These are phyloP conservation scores for Struthio camelus DNA, from an alignment of 2,113 vertebrate genomes.

Conservation along the genomic window DNA sequence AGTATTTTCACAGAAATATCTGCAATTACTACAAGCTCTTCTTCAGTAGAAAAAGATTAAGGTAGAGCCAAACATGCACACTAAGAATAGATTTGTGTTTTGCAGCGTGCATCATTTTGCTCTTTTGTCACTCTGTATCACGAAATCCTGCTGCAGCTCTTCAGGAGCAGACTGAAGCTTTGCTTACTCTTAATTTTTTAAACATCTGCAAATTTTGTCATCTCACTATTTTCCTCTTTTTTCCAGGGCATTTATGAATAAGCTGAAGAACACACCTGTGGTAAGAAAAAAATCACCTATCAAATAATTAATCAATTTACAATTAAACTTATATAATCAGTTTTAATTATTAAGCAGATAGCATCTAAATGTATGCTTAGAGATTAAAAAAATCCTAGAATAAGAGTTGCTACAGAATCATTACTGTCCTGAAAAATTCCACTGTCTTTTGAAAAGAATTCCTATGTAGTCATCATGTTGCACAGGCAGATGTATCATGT, in stretches of 20 bases:
- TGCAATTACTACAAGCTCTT: no score
- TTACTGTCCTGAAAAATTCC: neutral
- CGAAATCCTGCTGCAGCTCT: no score
- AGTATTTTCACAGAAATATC: no score
- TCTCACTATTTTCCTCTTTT: neutral
- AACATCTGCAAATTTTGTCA: no score
- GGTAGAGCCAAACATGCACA: no score
- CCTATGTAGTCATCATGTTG: neutral
- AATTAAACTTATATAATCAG: neutral
- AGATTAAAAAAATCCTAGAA: neutral
- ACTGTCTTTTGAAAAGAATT: neutral
- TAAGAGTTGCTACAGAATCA: neutral
- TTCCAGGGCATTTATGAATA: neutral
- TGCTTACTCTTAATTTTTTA: no score
- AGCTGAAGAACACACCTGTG: neutral
- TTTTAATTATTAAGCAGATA: neutral
- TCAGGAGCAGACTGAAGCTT: no score
- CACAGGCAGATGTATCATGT: neutral
- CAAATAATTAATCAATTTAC: neutral
- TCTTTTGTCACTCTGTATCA: no score
- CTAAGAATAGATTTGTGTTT: no score
- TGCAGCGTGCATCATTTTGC: no score
- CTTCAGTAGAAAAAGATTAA: no score
- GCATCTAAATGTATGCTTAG: neutral
- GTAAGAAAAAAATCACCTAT: neutral